Evolutionary conservation across 2,797 vertebrate species (phyloP), one percentile per base, ranked within the genome.

Genomic region (Erethizon dorsatum): DNA sequence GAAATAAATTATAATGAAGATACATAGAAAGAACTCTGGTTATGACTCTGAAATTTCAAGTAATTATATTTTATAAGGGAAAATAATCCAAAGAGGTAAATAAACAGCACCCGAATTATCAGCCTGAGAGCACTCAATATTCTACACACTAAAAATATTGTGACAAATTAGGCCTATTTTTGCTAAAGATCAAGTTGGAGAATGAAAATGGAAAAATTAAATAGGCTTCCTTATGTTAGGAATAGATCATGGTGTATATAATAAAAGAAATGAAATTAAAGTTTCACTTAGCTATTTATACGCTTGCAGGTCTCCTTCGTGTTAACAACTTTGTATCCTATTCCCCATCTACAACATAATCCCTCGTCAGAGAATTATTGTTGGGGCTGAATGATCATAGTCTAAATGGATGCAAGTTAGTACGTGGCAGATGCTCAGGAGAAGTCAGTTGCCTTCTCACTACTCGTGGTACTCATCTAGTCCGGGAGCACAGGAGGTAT

Each of bases 41-140:
- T 71, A 54, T 54, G 18, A 56, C 63, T 95, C 92, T 78, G 54
- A 18, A 88, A 88, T 96, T 96, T 82, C 33, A 90, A 41, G 50
- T 67, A 87, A 73, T 93, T 84, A 69, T 45, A 47, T 45, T 80
- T 71, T 71, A 15, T 31, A 65, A 79, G 24, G 31, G 54, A 83
- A 91, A 80, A 31, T 85, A 90, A 83, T 5, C 22, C 37, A 71
- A 79, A 78, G 10, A 71, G 0, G 10, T 93, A 59, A 50, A 63
- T 18, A 59, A 77, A 73, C 52, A 45, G 13, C 6, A 17, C 69
- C 37, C 20, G 45, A 5, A 75, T 31, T 31, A 17, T 52, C 47
- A 78, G 56, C 78, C 13, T 54, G 41, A 85, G 26, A 54, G 11
- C 17, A 31, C 41, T 56, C 11, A 41, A 5, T 78, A 73, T 71